phyloP scores from a whole-genome alignment of 2,888 invertebrate genomes.

The Oscheius sp. region DNA sequence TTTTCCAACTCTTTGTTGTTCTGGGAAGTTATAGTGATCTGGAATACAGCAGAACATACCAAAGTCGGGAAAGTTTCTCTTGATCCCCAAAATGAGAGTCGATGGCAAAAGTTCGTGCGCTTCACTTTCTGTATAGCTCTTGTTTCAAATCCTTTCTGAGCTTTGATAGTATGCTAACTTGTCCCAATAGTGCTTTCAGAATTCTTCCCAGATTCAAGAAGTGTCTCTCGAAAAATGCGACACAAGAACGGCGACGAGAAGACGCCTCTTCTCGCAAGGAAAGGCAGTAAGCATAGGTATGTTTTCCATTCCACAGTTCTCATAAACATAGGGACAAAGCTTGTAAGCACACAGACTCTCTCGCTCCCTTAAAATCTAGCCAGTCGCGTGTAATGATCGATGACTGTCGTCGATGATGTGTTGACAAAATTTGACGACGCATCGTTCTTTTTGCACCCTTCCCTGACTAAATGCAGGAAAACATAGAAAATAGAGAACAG shows the following conservation, averaged over 20 bases:
- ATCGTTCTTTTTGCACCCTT: background rate
- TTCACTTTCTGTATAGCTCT: too few species aligned
- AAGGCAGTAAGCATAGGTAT: conserved; percentile 15
- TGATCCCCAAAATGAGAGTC: too few species aligned
- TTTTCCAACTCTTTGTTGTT: too few species aligned
- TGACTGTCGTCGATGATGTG: conserved; percentile 5
- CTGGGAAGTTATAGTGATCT: too few species aligned
- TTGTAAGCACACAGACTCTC: background rate
- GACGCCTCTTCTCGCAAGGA: conserved; percentile 11
- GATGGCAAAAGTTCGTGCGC: too few species aligned
- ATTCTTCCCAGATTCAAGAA: background rate
- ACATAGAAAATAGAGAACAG: background rate
- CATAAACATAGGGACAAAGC: background rate
- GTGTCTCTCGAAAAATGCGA: background rate
- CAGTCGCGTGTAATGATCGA: conserved; percentile 11
- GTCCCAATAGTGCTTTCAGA: background rate
- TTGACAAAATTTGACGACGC: background rate
- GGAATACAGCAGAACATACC: too few species aligned
- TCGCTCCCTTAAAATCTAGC: background rate
- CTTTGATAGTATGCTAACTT: too few species aligned
- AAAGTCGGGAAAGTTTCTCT: too few species aligned
- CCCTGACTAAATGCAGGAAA: background rate
- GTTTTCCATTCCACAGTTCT: background rate
- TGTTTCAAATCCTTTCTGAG: too few species aligned
- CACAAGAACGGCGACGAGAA: conserved; percentile 19